Evolutionary conservation across 2,113 vertebrate genomes (phyloP).

Genomic region (Hippocampus abdominalis): DNA sequence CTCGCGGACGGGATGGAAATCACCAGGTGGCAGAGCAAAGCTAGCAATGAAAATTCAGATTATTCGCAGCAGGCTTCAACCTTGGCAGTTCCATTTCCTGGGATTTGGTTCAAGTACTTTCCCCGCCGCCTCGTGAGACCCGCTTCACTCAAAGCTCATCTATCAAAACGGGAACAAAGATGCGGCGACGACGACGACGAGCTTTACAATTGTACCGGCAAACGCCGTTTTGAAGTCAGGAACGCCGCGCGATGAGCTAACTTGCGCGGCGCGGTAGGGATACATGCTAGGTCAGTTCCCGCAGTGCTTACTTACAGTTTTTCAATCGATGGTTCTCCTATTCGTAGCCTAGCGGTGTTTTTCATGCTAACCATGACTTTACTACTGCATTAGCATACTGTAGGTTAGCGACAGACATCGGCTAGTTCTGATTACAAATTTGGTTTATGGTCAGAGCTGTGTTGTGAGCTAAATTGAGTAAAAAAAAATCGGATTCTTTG

Average conservation of each 20-base stretch:
- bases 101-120: background rate
- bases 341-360: no score
- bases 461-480: no score
- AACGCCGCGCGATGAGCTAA: background rate
- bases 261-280: background rate
- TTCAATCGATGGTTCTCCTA: no score
- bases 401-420: background rate
- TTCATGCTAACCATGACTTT: background rate
- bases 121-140: background rate
- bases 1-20: background rate
- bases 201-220: no score
- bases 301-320: background rate
- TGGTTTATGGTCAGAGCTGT: no score
- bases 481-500: no score
- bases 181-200: no score
- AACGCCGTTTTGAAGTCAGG: background rate
- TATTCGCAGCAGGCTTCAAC: background rate
- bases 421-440: no score
- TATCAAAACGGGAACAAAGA: background rate
- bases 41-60: background rate
- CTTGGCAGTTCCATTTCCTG: background rate
- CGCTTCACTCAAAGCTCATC: background rate
- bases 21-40: background rate
- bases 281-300: background rate
- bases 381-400: background rate